Percentiles rank a stretch among this genome's conserved stretches.
Evolutionary conservation across 35 echinoderm and acorn worm genomes (phyloP).

Genomic region (Patiria miniata): DNA sequence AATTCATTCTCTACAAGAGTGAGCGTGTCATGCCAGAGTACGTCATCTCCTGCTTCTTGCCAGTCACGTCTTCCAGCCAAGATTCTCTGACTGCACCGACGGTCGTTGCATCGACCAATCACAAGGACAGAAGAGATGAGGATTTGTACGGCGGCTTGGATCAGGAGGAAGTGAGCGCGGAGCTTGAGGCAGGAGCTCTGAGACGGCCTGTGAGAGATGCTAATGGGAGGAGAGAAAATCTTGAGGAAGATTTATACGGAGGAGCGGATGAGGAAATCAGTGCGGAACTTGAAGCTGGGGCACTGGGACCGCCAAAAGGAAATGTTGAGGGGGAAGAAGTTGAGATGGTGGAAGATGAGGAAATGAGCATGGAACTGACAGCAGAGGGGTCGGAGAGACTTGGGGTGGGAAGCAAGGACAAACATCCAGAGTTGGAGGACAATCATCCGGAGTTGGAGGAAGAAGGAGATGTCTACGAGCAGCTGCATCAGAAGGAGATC

Average conservation of each 20-base stretch:
- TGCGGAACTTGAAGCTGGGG: background rate
- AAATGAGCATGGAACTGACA: background rate
- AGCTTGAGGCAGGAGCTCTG: background rate
- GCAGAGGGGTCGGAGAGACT: background rate
- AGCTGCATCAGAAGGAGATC: background rate
- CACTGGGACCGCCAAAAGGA: background rate
- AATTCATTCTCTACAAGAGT: conserved; percentile 47
- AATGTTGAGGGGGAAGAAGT: background rate
- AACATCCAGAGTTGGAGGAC: background rate
- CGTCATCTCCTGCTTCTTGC: conserved; percentile 27
- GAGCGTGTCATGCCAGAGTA: conserved; percentile 41
- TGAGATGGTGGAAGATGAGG: background rate
- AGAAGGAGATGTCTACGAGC: background rate
- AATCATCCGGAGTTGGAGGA: background rate
- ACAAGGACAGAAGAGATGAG: background rate
- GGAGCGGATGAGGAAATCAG: background rate
- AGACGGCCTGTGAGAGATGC: background rate
- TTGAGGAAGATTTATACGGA: background rate
- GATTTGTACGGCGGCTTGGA: background rate
- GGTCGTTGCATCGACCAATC: background rate
- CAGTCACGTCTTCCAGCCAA: background rate
- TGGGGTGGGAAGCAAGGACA: background rate
- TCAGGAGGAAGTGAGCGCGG: background rate
- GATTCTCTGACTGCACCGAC: background rate
- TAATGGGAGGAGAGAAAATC: background rate